Base-by-base conservation (phyloP, 2,888 invertebrate genomes). In the Synergus umbraculus region DNA sequence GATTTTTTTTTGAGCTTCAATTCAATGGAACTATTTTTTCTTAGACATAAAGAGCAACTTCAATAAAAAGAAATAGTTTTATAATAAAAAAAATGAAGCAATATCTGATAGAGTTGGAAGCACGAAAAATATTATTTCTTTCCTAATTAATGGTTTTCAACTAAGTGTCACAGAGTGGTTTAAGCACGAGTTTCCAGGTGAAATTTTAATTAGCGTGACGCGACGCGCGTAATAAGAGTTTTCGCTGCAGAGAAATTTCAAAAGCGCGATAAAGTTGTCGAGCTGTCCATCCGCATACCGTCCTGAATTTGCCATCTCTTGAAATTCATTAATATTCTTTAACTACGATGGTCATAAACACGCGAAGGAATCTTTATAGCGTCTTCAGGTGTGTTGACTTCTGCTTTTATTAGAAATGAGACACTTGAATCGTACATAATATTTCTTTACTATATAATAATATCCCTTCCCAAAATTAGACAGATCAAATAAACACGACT, bases 241-340 rank as follows among this genome's bases (percentile, higher is more conserved):
- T 29, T 49, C 49, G 22, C 60, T 69, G 49, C 54, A 29, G 54
- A 41, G 73, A 73, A 73, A 54, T 73, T 73, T 73, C 73, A 73
- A 37, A 73, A 54, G 37, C 73, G n/a, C 10, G n/a, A 73, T 73
- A 73, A 73, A 73, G 73, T 54, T 73, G 73, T 73, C 73, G 37
- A n/a, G 37, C 15, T 54, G 73, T 73, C 73, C 54, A 73, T 73
- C 73, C 54, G 73, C 29, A 73, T 29, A 46, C 37, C 60, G 60
- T 2, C 12, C 60, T 60, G 60, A 60, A 60, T 60, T 60, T 12
- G 22, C 22, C n/a, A 73, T 54, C 49, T 37, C 49, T 37, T 54
- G 54, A 73, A 73, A 73, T 73, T 73, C 54, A 73, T 73, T 73
- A 73, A 73, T 73, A 73, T 73, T 54, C 73, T 73, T 54, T 54